These are phyloP conservation scores for Enteromius treurensis DNA, from an alignment of 2,797 vertebrate genomes.

Conservation along the genomic window DNA sequence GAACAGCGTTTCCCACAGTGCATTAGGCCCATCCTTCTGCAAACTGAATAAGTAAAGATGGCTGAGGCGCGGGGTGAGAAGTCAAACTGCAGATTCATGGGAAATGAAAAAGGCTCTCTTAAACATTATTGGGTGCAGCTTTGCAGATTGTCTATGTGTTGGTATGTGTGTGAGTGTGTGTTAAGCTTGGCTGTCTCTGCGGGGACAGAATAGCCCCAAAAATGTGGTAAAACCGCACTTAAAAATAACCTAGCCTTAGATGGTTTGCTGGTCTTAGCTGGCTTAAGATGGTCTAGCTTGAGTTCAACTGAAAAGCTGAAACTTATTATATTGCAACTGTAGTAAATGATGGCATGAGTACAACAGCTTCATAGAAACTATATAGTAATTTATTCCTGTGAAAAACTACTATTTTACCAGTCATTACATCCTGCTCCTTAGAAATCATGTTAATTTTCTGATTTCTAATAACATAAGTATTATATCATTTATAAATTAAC, in stretches of 20 bases:
- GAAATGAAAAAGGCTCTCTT: slow-evolving; percentile 43
- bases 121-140: not conserved
- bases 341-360: not conserved
- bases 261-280: not conserved
- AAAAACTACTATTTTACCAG: not conserved
- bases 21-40: slow-evolving; percentile 46
- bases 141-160: not conserved
- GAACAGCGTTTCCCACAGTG: slow-evolving; percentile 48
- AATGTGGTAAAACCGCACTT: not conserved
- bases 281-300: not conserved
- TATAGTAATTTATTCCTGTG: too few species aligned
- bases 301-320: not conserved
- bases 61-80: slow-evolving; percentile 43
- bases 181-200: not conserved
- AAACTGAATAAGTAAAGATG: slow-evolving; percentile 49
- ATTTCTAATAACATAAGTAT: not conserved
- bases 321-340: not conserved
- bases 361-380: not conserved
- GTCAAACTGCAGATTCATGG: slow-evolving; percentile 46
- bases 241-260: not conserved
- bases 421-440: not conserved
- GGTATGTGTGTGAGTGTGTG: not conserved
- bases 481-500: not conserved
- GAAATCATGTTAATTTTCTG: not conserved
- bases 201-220: not conserved